Evolutionary conservation across 2,888 invertebrate species (phyloP).

Genomic region (Ophion slaviceki): DNA sequence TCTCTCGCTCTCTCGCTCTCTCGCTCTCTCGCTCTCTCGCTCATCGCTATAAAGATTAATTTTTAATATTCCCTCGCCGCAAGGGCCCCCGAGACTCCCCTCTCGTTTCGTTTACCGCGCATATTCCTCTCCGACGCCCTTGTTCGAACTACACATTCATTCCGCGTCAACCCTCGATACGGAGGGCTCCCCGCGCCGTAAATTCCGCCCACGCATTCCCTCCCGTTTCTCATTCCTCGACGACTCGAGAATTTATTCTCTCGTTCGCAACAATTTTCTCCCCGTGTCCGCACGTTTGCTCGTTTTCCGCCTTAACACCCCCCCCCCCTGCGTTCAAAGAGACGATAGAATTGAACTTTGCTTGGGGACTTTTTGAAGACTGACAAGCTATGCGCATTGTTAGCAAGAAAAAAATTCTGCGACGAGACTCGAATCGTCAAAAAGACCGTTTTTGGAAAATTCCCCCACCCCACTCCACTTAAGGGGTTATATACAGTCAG

Average conservation of each 20-base stretch:
- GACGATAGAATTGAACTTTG: too few relatives aligned
- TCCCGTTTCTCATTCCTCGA: not conserved
- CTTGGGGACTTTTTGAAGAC: too few relatives aligned
- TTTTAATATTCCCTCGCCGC: constrained; percentile 74
- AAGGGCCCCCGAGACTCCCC: constrained; percentile 20
- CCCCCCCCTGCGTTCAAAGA: too few relatives aligned
- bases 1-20: not conserved
- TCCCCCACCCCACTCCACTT: too few relatives aligned
- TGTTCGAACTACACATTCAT: constrained; percentile 25
- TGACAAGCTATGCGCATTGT: too few relatives aligned
- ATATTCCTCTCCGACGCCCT: constrained; percentile 16
- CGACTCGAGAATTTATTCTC: constrained; percentile 15
- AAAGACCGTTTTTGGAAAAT: too few relatives aligned
- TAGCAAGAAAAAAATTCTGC: too few relatives aligned
- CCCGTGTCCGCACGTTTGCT: constrained; percentile 4
- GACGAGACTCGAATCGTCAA: too few relatives aligned
- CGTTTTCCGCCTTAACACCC: not conserved
- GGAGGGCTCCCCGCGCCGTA: not conserved
- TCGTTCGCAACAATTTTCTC: not conserved
- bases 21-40: not conserved
- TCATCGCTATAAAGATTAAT: constrained; percentile 72
- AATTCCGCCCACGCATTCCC: constrained; percentile 1
- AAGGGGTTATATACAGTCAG: too few relatives aligned
- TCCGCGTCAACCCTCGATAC: constrained; percentile 31
- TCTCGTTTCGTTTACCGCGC: constrained; percentile 36